Evolutionary conservation across 2,113 vertebrate genomes (phyloP).

Genomic region (Psilopsiagon aurifrons): DNA sequence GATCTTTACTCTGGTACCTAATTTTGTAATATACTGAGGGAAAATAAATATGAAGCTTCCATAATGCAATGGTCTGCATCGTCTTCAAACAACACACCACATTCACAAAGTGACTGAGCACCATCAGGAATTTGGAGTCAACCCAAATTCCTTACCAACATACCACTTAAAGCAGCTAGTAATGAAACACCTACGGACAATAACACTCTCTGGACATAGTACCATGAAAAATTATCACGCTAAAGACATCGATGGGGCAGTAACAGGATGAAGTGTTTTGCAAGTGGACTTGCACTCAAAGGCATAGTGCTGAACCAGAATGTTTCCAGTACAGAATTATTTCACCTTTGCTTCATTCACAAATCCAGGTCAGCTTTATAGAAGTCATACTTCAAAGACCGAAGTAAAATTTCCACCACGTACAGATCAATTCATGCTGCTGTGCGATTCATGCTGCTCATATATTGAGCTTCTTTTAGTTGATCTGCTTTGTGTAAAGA

Average conservation of each 20-base stretch:
- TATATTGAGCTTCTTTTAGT: not conserved
- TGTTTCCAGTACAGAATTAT: not conserved
- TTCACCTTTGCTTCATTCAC: not conserved
- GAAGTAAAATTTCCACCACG: not conserved
- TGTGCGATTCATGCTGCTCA: not conserved
- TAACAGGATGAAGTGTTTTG: not conserved
- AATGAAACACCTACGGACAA: not conserved
- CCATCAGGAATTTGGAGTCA: not conserved
- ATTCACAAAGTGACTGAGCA: not conserved
- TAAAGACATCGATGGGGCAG: not conserved
- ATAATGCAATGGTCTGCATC: not conserved
- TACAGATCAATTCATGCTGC: not conserved
- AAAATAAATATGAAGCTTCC: not conserved
- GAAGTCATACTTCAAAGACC: not conserved
- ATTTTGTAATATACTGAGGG: not conserved
- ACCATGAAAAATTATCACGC: not conserved
- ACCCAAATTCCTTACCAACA: not conserved
- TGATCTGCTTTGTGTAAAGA: not conserved
- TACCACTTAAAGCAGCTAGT: not conserved
- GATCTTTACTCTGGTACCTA: not conserved
- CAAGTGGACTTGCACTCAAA: not conserved
- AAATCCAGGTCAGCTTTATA: not conserved
- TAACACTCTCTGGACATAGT: not conserved
- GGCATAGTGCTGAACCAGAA: not conserved
- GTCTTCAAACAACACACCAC: not conserved